phyloP scores from a whole-genome alignment of 2,113 vertebrate species.

The Seriola quinqueradiata region DNA sequence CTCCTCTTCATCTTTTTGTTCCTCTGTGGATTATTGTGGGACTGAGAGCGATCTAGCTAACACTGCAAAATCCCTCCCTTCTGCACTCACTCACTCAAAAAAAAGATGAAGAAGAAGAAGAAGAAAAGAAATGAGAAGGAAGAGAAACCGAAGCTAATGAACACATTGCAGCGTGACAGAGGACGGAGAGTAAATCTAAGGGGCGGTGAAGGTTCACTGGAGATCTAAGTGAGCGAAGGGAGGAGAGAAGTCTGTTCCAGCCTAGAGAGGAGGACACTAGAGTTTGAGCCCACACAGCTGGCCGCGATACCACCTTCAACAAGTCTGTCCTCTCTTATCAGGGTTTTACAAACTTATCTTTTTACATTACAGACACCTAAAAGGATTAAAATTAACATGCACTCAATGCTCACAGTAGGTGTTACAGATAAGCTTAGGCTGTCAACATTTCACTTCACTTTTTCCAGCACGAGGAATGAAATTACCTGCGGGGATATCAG shows the following conservation, averaged over 20 bases:
- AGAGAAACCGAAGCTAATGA: conserved; percentile 74
- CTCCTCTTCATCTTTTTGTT: conserved; percentile 53
- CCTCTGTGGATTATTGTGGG: conserved; percentile 57
- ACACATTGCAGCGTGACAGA: conserved; percentile 74
- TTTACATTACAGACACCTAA: neutral
- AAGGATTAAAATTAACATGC: neutral
- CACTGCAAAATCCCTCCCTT: conserved; percentile 37
- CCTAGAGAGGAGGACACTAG: neutral
- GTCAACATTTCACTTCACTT: neutral
- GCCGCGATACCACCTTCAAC: neutral
- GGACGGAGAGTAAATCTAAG: conserved; percentile 53
- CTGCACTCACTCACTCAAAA: conserved; percentile 21
- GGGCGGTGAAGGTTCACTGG: conserved; percentile 71
- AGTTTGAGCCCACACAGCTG: conserved; percentile 37
- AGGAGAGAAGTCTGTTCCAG: conserved; percentile 27
- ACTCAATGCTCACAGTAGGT: neutral
- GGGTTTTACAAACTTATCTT: neutral
- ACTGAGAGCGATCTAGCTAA: conserved; percentile 60
- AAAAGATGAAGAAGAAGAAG: neutral
- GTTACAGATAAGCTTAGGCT: neutral
- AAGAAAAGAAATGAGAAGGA: conserved; percentile 52
- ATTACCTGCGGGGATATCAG: conserved; percentile 66
- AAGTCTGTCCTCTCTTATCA: neutral
- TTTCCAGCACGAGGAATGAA: too few species aligned
- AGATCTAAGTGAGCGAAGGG: conserved; percentile 51